Evolutionary conservation across 2,797 vertebrate species (phyloP).

Genomic region (Pseudochromis fuscus): DNA sequence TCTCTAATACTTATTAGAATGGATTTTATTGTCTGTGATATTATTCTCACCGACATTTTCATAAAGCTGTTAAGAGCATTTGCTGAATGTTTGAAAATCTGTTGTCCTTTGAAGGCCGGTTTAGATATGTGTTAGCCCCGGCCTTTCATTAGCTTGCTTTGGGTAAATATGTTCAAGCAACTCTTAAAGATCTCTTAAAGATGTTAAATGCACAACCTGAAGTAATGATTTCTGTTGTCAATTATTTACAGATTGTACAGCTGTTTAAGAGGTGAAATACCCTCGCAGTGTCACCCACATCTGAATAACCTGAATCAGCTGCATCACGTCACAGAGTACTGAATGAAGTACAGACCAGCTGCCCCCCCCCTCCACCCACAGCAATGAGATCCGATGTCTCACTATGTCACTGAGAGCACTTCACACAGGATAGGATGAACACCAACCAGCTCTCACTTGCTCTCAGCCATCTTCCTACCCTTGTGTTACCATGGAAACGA

Average conservation of each 20-base stretch:
- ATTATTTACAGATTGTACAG: constrained; percentile 30
- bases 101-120: constrained; percentile 1
- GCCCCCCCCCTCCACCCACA: neutral
- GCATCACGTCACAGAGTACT: neutral
- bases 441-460: constrained; percentile 29
- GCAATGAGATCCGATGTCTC: constrained; percentile 41
- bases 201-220: no score
- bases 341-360: constrained; percentile 14
- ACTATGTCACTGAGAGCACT: constrained; percentile 39
- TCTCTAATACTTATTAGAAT: constrained; percentile 43
- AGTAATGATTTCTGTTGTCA: neutral
- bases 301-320: constrained; percentile 38
- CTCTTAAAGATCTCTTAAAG: no score
- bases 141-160: neutral
- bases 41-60: constrained; percentile 38
- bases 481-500: constrained; percentile 72
- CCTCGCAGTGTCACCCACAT: neutral
- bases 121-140: constrained; percentile 4
- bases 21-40: constrained; percentile 40
- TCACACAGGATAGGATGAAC: constrained; percentile 45
- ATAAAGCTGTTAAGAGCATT: constrained; percentile 37
- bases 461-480: constrained; percentile 51
- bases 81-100: constrained; percentile 12
- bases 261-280: constrained; percentile 13
- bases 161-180: neutral